Evolutionary conservation across 1,140 invertebrate species (phyloP), one percentile per base, ranked within the genome.

Genomic region (Lordiphosa clarofinis): DNA sequence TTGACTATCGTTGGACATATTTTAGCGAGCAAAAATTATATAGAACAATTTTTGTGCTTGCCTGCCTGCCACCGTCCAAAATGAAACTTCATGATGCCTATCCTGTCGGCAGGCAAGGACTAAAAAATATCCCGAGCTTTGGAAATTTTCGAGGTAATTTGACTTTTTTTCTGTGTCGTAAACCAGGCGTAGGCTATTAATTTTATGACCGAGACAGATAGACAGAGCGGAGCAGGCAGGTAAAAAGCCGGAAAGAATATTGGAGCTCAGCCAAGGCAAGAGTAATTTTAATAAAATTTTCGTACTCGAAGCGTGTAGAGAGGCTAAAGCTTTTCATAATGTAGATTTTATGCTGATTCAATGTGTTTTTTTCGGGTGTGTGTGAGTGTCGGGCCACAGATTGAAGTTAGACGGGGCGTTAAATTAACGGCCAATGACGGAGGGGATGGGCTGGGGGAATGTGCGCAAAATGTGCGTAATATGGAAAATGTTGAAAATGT

Each of bases 261-360:
- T 54, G 52, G 52, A 39, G 52, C 52, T 21, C 19, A 21, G 52
- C 37, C 37, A 54, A 43, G 37, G 24, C 36, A 28, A 46, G 64
- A 50, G 50, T 61, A 69, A 69, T 69, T 69, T 69, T 69, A 69
- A 69, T 69, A 69, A 61, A 69, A 69, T 69, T 69, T 68, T 68
- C 65, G 55, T 68, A 68, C 55, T 68, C 64, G 64, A 68, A 60
- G 64, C 64, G 65, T 68, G 48, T 55, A 67, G 55, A 50, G 11
- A 11, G 21, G 35, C 36, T 57, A 15, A 67, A 67, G 65, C 65
- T 69, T 68, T 70, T 71, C 57, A 70, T 70, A 70, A 70, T 70
- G 67, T 70, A 70, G 36, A 70, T 70, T 70, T 70, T 70, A 70
- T 70, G 67, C 67, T 70, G 67, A 70, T 70, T 70, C 67, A 70